phyloP scores from a whole-genome alignment of 2,797 vertebrate species.

The Melopsittacus undulatus region DNA sequence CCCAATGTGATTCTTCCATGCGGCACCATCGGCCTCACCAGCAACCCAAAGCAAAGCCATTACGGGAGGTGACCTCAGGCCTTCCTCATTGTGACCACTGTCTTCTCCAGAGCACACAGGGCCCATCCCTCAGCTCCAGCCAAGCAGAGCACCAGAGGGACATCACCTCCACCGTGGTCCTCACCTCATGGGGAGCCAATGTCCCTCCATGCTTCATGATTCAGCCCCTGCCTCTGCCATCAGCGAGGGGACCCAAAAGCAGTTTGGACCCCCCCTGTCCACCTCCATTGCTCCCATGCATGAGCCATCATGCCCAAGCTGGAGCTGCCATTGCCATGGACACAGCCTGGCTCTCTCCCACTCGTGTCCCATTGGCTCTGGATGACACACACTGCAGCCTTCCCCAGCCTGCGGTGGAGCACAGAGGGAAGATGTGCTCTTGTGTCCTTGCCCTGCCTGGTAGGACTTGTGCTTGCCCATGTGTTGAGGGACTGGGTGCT shows the following conservation, averaged over 20 bases:
- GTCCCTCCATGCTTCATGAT: fast-evolving
- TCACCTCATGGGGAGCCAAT: fast-evolving
- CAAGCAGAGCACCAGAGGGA: not conserved
- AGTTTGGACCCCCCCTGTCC: not conserved
- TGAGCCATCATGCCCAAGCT: fast-evolving
- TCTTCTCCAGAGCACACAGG: not conserved
- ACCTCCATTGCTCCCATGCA: too few species aligned
- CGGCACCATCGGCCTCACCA: not conserved
- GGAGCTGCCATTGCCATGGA: not conserved
- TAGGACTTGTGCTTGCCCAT: not conserved
- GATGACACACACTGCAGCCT: fast-evolving
- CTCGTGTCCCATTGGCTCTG: not conserved
- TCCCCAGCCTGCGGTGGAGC: not conserved
- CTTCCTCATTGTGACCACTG: not conserved
- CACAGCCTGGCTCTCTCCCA: not conserved
- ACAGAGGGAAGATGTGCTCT: not conserved
- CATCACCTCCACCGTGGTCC: fast-evolving
- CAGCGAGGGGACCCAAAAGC: not conserved
- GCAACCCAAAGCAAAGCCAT: not conserved
- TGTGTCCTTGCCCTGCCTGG: fast-evolving
- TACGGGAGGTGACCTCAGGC: not conserved
- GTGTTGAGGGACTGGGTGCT: too few species aligned
- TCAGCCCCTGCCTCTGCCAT: not conserved
- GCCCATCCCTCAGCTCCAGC: not conserved
- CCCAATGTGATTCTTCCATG: fast-evolving